Conservation (phyloP, 2,888 invertebrate genomes). For the Drosophila dives region DNA sequence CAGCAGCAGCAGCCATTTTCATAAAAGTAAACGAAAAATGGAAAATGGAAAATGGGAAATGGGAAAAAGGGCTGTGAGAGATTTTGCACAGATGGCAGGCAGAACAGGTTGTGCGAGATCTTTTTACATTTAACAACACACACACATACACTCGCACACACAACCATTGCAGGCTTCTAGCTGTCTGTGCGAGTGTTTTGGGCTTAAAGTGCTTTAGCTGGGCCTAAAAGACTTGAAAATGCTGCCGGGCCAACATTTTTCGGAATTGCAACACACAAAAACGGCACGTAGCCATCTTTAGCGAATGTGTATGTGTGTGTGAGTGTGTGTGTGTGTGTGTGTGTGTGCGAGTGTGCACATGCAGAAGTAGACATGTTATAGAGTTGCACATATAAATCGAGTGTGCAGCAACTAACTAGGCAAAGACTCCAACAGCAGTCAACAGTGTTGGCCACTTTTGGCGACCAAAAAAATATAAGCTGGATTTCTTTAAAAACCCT, state of each 20-base stretch:
- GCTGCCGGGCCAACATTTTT: conserved; percentile 52
- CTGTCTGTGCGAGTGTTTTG: conserved; percentile 23
- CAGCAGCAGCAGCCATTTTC: conserved; percentile 53
- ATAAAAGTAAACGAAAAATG: conserved; percentile 72
- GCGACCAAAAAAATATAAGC: background rate
- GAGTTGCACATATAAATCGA: conserved; percentile 69
- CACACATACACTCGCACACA: conserved; percentile 6
- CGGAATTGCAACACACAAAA: conserved; percentile 64
- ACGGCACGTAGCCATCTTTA: conserved; percentile 67
- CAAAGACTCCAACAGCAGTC: conserved; percentile 19
- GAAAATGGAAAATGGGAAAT: conserved; percentile 28
- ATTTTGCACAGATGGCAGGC: conserved; percentile 38
- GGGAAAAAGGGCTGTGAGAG: conserved; percentile 46
- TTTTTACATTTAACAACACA: conserved; percentile 64
- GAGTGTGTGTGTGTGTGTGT: background rate
- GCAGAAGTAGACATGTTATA: conserved; percentile 60
- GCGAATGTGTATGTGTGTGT: conserved; percentile 13
- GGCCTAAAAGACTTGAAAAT: conserved; percentile 51
- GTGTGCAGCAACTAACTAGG: conserved; percentile 38
- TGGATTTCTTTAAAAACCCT: background rate
- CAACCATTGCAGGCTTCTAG: conserved; percentile 14
- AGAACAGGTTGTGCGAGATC: conserved; percentile 42
- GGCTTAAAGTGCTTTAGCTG: conserved; percentile 59
- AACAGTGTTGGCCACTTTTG: conserved; percentile 2
- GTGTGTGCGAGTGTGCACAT: conserved; percentile 42